Conservation (phyloP, 92 coral and sea anemone genomes). For the Heliopora coerulea region DNA sequence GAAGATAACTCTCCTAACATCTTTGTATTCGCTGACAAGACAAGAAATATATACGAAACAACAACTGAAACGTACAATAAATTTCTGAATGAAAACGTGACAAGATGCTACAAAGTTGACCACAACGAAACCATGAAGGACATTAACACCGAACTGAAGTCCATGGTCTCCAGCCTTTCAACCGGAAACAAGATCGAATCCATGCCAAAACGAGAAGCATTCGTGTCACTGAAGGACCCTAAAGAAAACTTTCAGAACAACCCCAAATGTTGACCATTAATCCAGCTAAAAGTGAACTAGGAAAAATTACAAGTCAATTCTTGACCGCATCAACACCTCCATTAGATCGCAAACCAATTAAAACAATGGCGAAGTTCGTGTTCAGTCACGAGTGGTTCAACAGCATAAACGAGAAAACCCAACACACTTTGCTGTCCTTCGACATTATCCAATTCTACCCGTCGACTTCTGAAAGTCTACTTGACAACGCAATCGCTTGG, state of each 20-base stretch:
- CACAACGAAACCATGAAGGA: not conserved
- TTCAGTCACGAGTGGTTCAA: not conserved
- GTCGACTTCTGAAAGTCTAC: too few relatives aligned
- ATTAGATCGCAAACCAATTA: not conserved
- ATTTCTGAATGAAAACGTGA: not conserved
- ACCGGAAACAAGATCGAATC: not conserved
- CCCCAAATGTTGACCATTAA: not conserved
- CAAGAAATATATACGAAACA: not conserved
- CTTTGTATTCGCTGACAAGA: slow-evolving; percentile 5
- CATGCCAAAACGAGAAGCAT: not conserved
- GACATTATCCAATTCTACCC: too few relatives aligned
- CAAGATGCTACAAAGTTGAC: not conserved
- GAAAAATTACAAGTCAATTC: not conserved
- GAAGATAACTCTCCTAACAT: not conserved
- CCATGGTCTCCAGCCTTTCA: not conserved
- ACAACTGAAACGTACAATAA: too few relatives aligned
- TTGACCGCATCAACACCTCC: not conserved
- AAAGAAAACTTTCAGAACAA: not conserved
- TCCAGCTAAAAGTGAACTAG: not conserved
- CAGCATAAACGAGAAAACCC: too few relatives aligned
- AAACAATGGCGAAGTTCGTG: not conserved
- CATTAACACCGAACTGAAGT: not conserved
- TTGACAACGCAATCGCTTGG: too few relatives aligned
- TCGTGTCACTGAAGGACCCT: not conserved
- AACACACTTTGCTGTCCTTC: too few relatives aligned